phyloP scores from a whole-genome alignment of 2,888 invertebrate species.

The Epinotia ramella region DNA sequence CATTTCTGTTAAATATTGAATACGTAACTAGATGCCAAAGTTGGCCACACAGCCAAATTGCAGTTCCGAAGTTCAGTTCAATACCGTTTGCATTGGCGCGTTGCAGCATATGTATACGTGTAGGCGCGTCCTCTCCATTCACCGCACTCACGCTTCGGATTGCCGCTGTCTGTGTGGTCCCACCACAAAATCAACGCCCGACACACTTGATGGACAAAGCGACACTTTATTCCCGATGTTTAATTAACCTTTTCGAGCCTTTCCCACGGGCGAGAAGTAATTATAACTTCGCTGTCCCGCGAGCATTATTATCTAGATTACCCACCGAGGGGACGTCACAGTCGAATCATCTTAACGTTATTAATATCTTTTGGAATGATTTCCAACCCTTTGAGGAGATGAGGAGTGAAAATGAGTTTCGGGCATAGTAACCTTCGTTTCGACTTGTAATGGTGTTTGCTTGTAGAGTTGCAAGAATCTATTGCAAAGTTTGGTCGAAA shows the following conservation, averaged over 20 bases:
- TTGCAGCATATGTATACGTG: neutral
- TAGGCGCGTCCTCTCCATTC: neutral
- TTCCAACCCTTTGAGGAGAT: conserved; percentile 29
- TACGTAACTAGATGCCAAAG: neutral
- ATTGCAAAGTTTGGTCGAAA: conserved; percentile 15
- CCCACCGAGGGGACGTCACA: conserved; percentile 52
- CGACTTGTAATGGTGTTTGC: conserved; percentile 27
- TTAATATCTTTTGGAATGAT: conserved; percentile 41
- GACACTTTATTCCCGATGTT: conserved; percentile 35
- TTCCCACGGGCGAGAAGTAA: conserved; percentile 60
- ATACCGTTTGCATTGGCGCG: conserved; percentile 6
- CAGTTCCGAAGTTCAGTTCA: conserved; percentile 3
- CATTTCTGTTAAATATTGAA: no score
- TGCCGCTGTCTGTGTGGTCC: neutral
- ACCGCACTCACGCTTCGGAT: conserved; percentile 22
- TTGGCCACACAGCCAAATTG: neutral
- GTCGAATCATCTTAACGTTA: conserved; percentile 44
- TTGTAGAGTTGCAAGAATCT: conserved; percentile 18
- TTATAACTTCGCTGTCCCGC: conserved; percentile 69
- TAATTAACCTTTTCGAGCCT: conserved; percentile 43
- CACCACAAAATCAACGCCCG: conserved; percentile 26
- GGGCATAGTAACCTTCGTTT: conserved; percentile 5
- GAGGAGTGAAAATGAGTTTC: conserved; percentile 12
- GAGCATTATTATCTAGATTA: conserved; percentile 61
- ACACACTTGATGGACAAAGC: conserved; percentile 35